Evolutionary conservation across 2,888 invertebrate species (phyloP).

Genomic region (Eucera pruinosa): DNA sequence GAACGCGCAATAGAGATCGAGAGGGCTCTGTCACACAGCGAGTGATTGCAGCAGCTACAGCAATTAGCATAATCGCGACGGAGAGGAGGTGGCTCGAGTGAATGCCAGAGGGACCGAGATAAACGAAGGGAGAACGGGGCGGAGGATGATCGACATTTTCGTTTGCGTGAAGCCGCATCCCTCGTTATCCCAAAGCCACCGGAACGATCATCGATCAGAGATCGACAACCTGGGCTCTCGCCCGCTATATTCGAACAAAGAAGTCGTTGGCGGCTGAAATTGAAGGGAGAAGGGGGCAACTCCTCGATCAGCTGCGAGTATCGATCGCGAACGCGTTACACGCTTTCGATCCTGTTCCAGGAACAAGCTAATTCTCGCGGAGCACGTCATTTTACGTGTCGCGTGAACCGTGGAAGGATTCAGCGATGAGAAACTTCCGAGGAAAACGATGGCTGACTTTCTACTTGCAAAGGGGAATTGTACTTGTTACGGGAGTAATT

Average conservation of each 20-base stretch:
- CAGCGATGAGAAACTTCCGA: neutral
- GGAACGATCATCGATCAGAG: conserved; percentile 44
- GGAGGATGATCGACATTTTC: conserved; percentile 37
- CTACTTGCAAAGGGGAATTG: no score
- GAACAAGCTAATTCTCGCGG: neutral
- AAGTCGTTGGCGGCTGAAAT: conserved; percentile 15
- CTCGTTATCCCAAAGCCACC: conserved; percentile 22
- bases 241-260: conserved; percentile 19
- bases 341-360: neutral
- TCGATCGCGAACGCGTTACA: neutral
- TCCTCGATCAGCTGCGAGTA: neutral
- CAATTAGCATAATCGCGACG: conserved; percentile 69
- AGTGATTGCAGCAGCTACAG: conserved; percentile 67
- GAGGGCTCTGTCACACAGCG: conserved; percentile 52
- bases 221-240: conserved; percentile 28
- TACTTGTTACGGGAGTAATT: no score
- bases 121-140: neutral
- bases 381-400: neutral
- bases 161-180: conserved; percentile 34
- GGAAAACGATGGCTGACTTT: no score
- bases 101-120: neutral
- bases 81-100: conserved; percentile 8
- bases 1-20: neutral
- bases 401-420: no score
- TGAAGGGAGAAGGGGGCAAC: neutral